Evolutionary conservation across 64 coral and sea anemone genomes (phyloP).

Genomic region (Catalaphyllia jardinei): DNA sequence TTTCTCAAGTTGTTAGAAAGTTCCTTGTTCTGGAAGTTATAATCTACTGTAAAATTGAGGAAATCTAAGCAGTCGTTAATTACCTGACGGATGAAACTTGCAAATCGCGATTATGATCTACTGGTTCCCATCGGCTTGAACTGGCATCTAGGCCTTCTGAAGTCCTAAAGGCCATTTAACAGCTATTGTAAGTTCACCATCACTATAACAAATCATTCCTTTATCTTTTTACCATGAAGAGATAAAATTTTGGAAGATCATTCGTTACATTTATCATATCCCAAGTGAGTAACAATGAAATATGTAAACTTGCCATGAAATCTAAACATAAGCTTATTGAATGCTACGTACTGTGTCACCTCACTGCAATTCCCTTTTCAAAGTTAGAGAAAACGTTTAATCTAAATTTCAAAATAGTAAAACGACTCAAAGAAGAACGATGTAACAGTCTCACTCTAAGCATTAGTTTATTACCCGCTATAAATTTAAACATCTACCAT

Average conservation of each 20-base stretch:
- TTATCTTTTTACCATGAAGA: background rate
- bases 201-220: background rate
- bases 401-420: background rate
- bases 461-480: background rate
- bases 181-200: background rate
- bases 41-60: background rate
- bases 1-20: background rate
- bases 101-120: background rate
- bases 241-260: background rate
- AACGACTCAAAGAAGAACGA: background rate
- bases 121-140: slow-evolving; percentile 3
- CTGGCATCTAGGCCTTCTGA: background rate
- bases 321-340: background rate
- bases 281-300: background rate
- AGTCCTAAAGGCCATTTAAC: background rate
- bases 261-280: background rate
- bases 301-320: background rate
- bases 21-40: background rate
- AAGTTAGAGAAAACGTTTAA: background rate
- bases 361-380: background rate
- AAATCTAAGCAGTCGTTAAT: background rate
- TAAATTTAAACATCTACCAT: background rate
- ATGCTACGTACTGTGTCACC: background rate
- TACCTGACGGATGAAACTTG: background rate
- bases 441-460: background rate